Conservation (phyloP, 1,140 invertebrate species). For the Leguminivora glycinivorella region DNA sequence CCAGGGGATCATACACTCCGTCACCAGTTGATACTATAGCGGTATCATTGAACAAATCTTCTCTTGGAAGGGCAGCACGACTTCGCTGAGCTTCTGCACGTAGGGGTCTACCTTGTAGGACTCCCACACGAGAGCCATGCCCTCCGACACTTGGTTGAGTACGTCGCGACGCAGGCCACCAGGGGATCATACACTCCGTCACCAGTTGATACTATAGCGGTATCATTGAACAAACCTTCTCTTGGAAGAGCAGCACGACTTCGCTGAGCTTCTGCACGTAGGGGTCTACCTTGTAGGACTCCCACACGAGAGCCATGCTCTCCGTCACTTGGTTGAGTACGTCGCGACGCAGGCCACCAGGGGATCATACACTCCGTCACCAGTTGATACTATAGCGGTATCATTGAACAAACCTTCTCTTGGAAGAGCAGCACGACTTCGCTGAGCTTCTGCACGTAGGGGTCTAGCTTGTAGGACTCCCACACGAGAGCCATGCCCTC, state of each 20-base stretch:
- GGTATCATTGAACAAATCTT: too few relatives aligned
- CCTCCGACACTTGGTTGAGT: constrained; percentile 92
- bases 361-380: too few relatives aligned
- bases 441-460: constrained; percentile 96
- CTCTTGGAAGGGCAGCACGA: constrained; percentile 96
- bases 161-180: constrained; percentile 96
- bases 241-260: constrained; percentile 96
- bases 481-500: constrained; percentile 97
- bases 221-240: constrained; percentile 83
- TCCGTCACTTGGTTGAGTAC: constrained; percentile 93
- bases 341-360: constrained; percentile 95
- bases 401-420: constrained; percentile 85
- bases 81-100: constrained; percentile 96
- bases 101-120: constrained; percentile 98
- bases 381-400: too few relatives aligned
- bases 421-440: constrained; percentile 97
- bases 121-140: constrained; percentile 97
- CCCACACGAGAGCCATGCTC: constrained; percentile 97
- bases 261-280: constrained; percentile 98
- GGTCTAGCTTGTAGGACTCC: constrained; percentile 98
- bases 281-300: constrained; percentile 96
- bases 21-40: too few relatives aligned
- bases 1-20: too few relatives aligned
- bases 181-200: constrained; percentile 96
- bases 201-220: too few relatives aligned